Percentiles rank a stretch among this genome's conserved stretches.
Evolutionary conservation across 2,797 vertebrate species (phyloP).

Genomic region (Pseudocheirus occidentalis): DNA sequence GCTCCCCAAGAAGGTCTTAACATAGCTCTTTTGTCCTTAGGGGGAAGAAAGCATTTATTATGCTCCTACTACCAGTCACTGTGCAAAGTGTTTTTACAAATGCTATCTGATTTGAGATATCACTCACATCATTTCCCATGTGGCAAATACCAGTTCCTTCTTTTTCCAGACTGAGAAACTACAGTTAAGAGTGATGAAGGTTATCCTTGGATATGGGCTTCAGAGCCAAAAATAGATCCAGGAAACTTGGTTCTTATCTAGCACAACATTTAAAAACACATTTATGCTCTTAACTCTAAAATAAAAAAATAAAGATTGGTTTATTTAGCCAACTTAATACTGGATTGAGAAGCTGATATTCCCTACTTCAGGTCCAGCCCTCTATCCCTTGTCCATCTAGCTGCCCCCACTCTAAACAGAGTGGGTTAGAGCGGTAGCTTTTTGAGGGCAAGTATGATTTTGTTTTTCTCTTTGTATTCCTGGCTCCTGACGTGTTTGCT

Average conservation of each 20-base stretch:
- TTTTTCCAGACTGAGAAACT: neutral
- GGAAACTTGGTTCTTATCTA: neutral
- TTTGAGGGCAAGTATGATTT: neutral
- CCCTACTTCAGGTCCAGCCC: neutral
- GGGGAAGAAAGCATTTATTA: neutral
- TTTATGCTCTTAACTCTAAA: neutral
- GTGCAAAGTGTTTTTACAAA: neutral
- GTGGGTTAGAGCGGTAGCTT: neutral
- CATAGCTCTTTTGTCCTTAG: neutral
- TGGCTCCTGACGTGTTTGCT: neutral
- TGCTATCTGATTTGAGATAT: neutral
- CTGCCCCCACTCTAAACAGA: neutral
- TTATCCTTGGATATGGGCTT: neutral
- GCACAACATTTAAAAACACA: slow-evolving; percentile 2
- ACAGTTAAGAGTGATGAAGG: neutral
- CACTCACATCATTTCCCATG: neutral
- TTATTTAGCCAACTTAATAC: neutral
- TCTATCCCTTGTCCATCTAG: neutral
- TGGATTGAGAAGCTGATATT: neutral
- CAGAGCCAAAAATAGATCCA: slow-evolving; percentile 2
- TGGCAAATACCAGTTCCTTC: neutral
- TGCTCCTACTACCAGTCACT: neutral
- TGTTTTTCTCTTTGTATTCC: neutral
- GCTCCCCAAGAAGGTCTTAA: neutral
- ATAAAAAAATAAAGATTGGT: neutral